Percentiles rank a stretch among this genome's conserved stretches.
phyloP scores from a whole-genome alignment of 2,113 vertebrate species.

The Dunckerocampus dactyliophorus region DNA sequence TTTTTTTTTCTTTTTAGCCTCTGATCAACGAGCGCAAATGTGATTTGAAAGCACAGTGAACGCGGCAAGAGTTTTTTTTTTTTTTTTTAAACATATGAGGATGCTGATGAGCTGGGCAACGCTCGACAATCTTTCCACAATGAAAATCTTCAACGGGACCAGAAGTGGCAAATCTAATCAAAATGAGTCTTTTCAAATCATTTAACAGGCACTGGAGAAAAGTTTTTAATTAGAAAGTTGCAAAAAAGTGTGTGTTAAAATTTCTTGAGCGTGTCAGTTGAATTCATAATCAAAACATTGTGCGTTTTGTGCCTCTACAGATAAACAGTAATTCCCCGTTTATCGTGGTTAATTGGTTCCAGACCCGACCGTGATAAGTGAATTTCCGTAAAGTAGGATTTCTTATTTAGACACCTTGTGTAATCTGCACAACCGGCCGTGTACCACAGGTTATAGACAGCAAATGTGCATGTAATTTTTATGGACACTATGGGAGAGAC shows the following conservation, averaged over 20 bases:
- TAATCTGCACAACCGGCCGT: no score
- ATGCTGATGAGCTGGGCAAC: constrained; percentile 31
- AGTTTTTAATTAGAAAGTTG: constrained; percentile 26
- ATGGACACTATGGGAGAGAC: no score
- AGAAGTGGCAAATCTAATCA: constrained; percentile 27
- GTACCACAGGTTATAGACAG: no score
- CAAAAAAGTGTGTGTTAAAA: constrained; percentile 2
- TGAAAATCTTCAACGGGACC: constrained; percentile 9
- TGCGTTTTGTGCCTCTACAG: neutral
- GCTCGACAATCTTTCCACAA: constrained; percentile 20
- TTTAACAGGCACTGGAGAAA: constrained; percentile 17
- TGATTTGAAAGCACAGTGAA: constrained; percentile 22
- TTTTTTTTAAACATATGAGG: neutral
- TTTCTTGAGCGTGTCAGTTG: neutral
- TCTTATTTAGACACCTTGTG: no score
- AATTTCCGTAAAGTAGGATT: no score
- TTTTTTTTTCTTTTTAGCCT: constrained; percentile 20
- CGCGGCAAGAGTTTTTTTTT: constrained; percentile 24
- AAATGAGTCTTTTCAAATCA: constrained; percentile 14
- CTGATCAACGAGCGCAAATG: constrained; percentile 35
- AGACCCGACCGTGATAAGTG: no score
- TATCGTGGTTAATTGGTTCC: no score
- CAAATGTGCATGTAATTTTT: no score
- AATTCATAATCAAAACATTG: neutral
- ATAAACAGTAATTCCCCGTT: neutral